These are phyloP conservation scores for Vulpes lagopus DNA, from an alignment of 2,113 vertebrate species.

Conservation along the genomic window DNA sequence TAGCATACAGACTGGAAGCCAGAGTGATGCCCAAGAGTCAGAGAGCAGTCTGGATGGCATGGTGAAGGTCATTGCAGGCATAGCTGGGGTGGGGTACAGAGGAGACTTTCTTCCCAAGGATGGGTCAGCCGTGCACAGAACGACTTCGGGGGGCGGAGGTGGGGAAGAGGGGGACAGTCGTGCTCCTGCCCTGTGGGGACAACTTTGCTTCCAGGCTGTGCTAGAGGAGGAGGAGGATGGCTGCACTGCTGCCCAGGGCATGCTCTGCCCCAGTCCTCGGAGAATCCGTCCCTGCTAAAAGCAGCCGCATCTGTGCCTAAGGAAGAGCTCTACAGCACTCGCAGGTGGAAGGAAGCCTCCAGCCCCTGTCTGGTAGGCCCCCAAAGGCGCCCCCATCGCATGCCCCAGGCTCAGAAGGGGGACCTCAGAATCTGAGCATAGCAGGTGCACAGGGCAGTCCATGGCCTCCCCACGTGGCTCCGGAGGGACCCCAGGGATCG, in stretches of 20 bases:
- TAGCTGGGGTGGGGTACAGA: accelerated
- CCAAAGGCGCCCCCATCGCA: neutral
- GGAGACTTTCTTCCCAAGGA: too few relatives aligned
- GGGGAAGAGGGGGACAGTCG: neutral
- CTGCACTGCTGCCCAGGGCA: accelerated
- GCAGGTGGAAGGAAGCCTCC: neutral
- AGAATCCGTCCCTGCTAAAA: neutral
- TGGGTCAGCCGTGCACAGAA: too few relatives aligned
- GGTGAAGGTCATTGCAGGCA: neutral
- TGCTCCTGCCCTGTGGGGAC: neutral
- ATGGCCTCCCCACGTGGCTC: too few relatives aligned
- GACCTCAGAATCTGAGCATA: neutral
- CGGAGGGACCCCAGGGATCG: neutral
- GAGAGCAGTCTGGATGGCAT: neutral
- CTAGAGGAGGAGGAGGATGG: neutral
- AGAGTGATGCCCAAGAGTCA: neutral
- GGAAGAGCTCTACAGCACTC: neutral
- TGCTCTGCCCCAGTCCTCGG: neutral
- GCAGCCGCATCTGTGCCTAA: neutral
- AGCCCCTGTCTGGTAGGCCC: neutral
- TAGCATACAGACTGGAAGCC: neutral
- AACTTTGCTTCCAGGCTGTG: neutral
- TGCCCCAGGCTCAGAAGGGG: neutral
- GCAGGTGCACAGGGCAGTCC: neutral
- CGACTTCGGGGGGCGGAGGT: neutral